Evolutionary conservation across 2,113 vertebrate genomes (phyloP).

Genomic region (Andinoacara biseriatus): DNA sequence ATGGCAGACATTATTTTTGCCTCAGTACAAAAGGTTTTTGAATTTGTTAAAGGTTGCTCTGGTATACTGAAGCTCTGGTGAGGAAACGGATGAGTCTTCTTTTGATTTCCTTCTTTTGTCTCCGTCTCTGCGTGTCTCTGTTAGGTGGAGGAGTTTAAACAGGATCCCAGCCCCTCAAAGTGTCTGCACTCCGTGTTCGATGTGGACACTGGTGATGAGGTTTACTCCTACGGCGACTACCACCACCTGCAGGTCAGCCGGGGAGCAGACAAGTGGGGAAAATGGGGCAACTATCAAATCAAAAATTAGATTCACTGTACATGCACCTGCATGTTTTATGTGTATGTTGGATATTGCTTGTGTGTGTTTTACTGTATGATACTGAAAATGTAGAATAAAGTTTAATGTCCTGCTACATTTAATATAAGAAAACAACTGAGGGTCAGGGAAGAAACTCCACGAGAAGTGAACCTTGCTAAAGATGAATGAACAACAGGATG

Average conservation of each 20-base stretch:
- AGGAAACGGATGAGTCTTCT: background rate
- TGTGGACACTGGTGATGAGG: slow-evolving; percentile 90
- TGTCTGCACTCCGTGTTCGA: slow-evolving; percentile 94
- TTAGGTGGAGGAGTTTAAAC: slow-evolving; percentile 95
- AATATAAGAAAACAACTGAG: background rate
- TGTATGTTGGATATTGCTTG: accelerated
- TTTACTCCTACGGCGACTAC: slow-evolving; percentile 83
- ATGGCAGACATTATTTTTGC: background rate
- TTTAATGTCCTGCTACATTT: background rate
- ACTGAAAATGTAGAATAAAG: background rate
- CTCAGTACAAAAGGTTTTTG: background rate
- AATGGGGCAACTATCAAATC: background rate
- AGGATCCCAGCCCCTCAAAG: slow-evolving; percentile 91
- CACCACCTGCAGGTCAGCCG: slow-evolving; percentile 93
- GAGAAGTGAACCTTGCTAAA: background rate
- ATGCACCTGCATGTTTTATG: background rate
- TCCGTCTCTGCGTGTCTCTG: slow-evolving; percentile 18
- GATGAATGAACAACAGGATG: slow-evolving; percentile 6
- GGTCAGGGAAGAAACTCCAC: background rate
- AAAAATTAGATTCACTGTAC: background rate
- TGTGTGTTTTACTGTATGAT: background rate
- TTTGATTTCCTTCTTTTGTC: background rate
- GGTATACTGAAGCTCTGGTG: background rate
- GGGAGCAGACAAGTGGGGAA: background rate
- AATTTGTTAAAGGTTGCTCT: background rate